Base-by-base conservation (phyloP, 2,888 invertebrate genomes). In the Calameuta filiformis region DNA sequence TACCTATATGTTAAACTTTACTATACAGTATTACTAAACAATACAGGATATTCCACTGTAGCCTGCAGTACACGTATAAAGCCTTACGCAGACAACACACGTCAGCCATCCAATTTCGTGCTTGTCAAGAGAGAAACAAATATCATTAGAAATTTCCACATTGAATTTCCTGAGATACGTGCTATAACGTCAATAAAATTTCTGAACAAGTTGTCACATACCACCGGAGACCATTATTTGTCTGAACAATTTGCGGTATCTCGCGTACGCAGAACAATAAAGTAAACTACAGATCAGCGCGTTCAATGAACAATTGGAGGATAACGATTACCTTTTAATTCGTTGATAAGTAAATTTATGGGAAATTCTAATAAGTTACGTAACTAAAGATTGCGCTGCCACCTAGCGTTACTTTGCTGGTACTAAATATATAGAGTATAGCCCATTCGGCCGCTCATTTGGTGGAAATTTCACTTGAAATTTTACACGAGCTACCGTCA, bases 61-160 rank as follows among this genome's bases (percentile, higher is more conserved):
- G 23, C 2, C 9, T 23, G 56, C 23, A 56, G 23, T 56, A 9
- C 23, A 56, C 9, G 56, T 56, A 56, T 23, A 56, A 23, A 56
- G 56, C 56, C 23, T 56, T 56, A 56, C 56, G 56, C 23, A 56
- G 56, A 56, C 56, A 56, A 56, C 56, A 56, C 56, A 15, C 56
- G 56, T 56, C 56, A 23, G 56, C 56, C 31, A 34, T 71, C 71
- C 71, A 71, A 71, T 71, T 34, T 71, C 71, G 71, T 34, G 33
- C 33, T 71, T 71, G 71, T 71, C 71, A 33, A 34, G 33, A 71
- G 71, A 31, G 71, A 71, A 71, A 71, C 71, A 31, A 34, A 71
- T 71, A 71, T 31, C 34, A 71, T 71, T 34, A 56, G 56, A 56
- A 23, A 56, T 56, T 56, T 56, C 56, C 56, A 56, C 56, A 56